Evolutionary conservation across 2,113 vertebrate species (phyloP), one percentile per base, ranked within the genome.

Genomic region (Verasper variegatus): DNA sequence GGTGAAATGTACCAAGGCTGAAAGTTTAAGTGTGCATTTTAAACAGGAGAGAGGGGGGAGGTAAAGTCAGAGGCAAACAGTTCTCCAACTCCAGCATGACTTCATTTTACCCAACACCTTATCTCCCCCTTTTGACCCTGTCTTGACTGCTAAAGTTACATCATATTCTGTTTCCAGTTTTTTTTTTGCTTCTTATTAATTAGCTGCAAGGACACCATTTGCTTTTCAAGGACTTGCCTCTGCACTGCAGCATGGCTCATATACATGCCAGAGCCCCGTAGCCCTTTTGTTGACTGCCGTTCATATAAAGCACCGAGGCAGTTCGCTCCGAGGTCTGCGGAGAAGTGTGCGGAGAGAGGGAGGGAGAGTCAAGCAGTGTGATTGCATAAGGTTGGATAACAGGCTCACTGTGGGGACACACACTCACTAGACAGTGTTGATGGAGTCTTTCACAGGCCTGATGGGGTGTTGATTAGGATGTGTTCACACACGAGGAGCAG

Each of bases 361-460:
- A 40, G 74, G n/a, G 57, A 52, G 75, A 82, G 79, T 66, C 37
- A 63, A 82, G 77, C 67, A 11, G 68, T 24, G 80, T 77, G 80
- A 86, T 92, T 91, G 84, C 86, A 77, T 89, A 88, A 90, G 78
- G 78, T 23, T 71, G 77, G 88, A 74, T 88, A 88, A 78, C 85
- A 81, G 80, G 74, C 83, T 82, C 77, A 61, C 84, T 69, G 84
- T 86, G 87, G 86, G 86, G 72, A 80, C 42, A 82, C 87, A 84
- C 87, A 77, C 82, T 84, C 82, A 70, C 73, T 63, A 74, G 63
- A 85, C 76, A 61, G 91, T 92, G 89, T 90, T 89, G 91, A 92
- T 91, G 83, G 86, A 91, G 89, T 87, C 81, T 89, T 93, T 93
- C 90, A 89, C 92, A 87, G 78, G 66, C 70, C 88, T 87, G 90